Percentiles rank a stretch among this genome's conserved stretches.
phyloP scores from a whole-genome alignment of 1,140 invertebrate genomes.

The Drosophila prosaltans region DNA sequence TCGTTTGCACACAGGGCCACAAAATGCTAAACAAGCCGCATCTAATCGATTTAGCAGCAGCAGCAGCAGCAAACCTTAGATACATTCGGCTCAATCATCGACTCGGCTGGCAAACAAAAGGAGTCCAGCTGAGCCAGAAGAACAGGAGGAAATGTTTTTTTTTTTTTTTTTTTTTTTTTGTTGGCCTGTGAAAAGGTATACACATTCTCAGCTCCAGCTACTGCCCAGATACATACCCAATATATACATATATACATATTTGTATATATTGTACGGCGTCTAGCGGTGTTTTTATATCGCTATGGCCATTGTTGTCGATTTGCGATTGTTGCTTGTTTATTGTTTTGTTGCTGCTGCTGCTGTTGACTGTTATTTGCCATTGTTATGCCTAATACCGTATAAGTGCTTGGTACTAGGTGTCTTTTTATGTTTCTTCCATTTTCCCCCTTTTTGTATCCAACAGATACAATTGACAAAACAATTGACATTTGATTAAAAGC shows the following conservation, averaged over 20 bases:
- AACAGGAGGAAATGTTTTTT: conserved; percentile 3
- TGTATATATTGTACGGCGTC: conserved; percentile 25
- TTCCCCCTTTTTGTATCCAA: background rate
- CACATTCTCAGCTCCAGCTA: background rate
- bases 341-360: conserved; percentile 25
- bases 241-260: background rate
- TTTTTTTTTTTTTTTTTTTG: conserved; percentile 9
- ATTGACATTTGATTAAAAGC: background rate
- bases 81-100: conserved; percentile 54
- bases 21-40: conserved; percentile 63
- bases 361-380: conserved; percentile 18
- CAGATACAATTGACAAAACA: background rate
- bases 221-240: background rate
- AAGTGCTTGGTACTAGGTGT: conserved; percentile 45
- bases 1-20: conserved; percentile 55
- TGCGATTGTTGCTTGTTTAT: conserved; percentile 18
- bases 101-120: conserved; percentile 41
- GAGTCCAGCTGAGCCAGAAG: conserved; percentile 48
- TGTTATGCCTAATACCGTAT: conserved; percentile 55
- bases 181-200: conserved; percentile 32
- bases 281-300: conserved; percentile 20
- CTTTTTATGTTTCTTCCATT: background rate
- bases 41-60: conserved; percentile 61
- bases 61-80: conserved; percentile 34
- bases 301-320: conserved; percentile 29